These are phyloP conservation scores for Lepidonotus clava DNA, from an alignment of 2,888 invertebrate species.

Conservation along the genomic window DNA sequence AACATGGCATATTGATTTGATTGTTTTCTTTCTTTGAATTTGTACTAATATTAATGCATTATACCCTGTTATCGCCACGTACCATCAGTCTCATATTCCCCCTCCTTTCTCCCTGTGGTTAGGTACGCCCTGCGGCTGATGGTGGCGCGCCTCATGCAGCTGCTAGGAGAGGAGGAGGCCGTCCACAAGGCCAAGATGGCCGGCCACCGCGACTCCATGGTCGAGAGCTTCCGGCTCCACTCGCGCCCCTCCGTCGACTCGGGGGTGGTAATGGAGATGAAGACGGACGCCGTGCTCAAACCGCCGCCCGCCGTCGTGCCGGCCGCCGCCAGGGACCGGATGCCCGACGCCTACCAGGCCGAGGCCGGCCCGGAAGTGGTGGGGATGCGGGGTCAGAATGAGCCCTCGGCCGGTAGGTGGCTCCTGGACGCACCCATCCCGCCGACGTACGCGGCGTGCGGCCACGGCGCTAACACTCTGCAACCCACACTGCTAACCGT, in stretches of 20 bases:
- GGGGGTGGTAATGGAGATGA: constrained; percentile 41
- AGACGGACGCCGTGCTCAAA: neutral
- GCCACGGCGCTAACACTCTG: neutral
- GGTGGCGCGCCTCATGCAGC: constrained; percentile 27
- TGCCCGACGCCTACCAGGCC: constrained; percentile 9
- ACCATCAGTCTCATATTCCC: too few species aligned
- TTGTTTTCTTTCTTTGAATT: too few species aligned
- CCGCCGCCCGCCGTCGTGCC: constrained; percentile 27
- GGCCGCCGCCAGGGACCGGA: neutral
- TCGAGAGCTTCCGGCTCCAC: constrained; percentile 40
- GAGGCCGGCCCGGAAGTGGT: neutral
- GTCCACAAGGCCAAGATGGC: constrained; percentile 37
- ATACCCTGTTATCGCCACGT: too few species aligned
- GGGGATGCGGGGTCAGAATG: neutral
- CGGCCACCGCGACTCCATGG: constrained; percentile 30
- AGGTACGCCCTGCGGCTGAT: constrained; percentile 43
- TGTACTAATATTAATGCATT: too few species aligned
- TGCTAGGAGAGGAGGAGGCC: constrained; percentile 39
- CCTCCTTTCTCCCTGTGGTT: too few species aligned
- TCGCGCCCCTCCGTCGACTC: constrained; percentile 34
- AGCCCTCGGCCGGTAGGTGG: neutral
- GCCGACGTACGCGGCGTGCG: neutral
- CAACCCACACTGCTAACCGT: neutral
- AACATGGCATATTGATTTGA: too few species aligned
- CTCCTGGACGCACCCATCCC: constrained; percentile 28